Conservation (phyloP, 35 echinoderm and acorn worm genomes). For the Holothuria glaberrima region DNA sequence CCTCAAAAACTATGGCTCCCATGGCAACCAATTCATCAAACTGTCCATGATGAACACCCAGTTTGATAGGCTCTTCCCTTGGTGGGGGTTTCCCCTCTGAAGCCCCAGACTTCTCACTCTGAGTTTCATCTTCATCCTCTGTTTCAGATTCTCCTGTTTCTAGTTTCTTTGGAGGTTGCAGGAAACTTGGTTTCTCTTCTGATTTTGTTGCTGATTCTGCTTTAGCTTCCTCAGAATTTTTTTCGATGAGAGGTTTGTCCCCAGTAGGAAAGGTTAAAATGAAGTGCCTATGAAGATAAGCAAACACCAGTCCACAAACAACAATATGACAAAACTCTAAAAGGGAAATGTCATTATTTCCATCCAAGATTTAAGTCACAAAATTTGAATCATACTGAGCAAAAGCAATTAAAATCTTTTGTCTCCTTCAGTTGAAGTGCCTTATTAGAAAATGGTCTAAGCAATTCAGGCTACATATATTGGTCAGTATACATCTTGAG, state of each 20-base stretch:
- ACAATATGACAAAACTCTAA: too few relatives aligned
- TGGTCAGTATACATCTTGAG: too few relatives aligned
- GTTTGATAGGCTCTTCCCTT: constrained; percentile 66
- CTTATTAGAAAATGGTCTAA: too few relatives aligned
- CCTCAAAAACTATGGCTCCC: constrained; percentile 76
- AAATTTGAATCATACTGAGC: too few relatives aligned
- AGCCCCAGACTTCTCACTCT: constrained; percentile 56
- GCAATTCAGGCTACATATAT: too few relatives aligned
- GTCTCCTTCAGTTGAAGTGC: too few relatives aligned
- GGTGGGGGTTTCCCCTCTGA: constrained; percentile 43
- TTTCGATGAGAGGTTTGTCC: constrained; percentile 58
- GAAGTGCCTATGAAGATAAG: background rate
- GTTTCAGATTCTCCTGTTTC: constrained; percentile 27
- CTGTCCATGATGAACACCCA: constrained; percentile 79
- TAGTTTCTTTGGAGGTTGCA: background rate
- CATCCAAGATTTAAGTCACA: too few relatives aligned
- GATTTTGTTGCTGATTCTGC: background rate
- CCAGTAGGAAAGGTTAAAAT: constrained; percentile 66
- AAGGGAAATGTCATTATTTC: too few relatives aligned
- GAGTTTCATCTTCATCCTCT: constrained; percentile 32
- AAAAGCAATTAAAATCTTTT: too few relatives aligned
- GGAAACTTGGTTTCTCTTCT: background rate
- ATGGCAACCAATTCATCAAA: constrained; percentile 92
- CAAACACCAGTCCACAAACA: background rate
- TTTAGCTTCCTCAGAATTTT: background rate